Base-by-base conservation (phyloP, 2,797 vertebrate genomes). In the Rousettus madagascariensis region DNA sequence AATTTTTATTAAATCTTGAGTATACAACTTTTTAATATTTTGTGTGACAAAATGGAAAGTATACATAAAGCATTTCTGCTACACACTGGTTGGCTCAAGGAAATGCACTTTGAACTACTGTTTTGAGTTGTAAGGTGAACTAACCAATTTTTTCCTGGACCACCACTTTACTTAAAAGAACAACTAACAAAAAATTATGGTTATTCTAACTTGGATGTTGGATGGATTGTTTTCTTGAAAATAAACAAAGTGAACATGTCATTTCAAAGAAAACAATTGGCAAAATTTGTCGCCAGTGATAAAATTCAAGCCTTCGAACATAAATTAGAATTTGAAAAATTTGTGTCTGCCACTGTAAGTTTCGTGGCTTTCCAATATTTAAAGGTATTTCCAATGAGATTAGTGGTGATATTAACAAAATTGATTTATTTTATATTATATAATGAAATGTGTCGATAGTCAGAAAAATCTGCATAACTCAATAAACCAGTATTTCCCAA, bases 271-370 rank as follows among this genome's bases (percentile, higher is more conserved):
- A 90, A 86, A 53, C 46, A 86, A 92, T 20, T 83, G 49, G 53
- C 20, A 90, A 24, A 78, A 72, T 61, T 87, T 87, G 36, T 59
- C 68, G 49, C 26, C 51, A 95, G 53, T 13, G 20, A 91, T 57
- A 93, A 84, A 69, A 93, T 75, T 85, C 26, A 79, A 83, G 28
- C 1, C 57, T 72, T 95, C 55, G 95, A 88, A 89, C 19, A 93
- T 78, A 93, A 95, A 84, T 57, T 74, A 68, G 8, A 90, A 78
- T 94, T 95, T 83, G 36, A 17, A 72, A 96, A 91, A 91, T 61
- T 16, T 93, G 12, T 65, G 74, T 86, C 68, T 94, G 38, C 16
- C 24, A 61, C 38, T 59, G 4, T 90, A 8, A 46, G 2, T 43
- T 84, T 91, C 59, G 65, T 13, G 59, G 65, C 38, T 92, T 89